Conservation (phyloP, 2,113 vertebrate genomes). For the Plectropomus leopardus region DNA sequence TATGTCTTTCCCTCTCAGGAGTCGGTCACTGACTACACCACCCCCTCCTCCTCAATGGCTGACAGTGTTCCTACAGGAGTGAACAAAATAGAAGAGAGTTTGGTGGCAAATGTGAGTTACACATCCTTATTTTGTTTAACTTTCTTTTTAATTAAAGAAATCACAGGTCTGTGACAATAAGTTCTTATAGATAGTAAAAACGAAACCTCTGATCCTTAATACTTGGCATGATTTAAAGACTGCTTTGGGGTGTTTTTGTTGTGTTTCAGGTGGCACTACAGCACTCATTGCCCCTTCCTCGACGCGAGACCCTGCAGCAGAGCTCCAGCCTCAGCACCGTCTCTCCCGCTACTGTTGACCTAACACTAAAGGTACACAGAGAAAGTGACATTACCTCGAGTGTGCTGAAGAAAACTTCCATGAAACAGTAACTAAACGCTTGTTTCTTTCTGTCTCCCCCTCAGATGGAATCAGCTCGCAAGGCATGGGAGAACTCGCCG, state of each 20-base stretch:
- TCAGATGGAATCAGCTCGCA: conserved; percentile 99
- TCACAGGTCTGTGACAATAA: fast-evolving
- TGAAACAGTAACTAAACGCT: neutral
- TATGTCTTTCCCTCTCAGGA: conserved; percentile 85
- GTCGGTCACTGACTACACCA: conserved; percentile 97
- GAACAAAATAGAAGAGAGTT: conserved; percentile 95
- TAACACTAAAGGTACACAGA: conserved; percentile 94
- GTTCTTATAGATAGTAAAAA: neutral
- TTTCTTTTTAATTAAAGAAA: neutral
- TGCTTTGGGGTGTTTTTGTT: neutral
- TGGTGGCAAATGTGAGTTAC: conserved; percentile 95
- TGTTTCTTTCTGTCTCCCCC: conserved; percentile 3
- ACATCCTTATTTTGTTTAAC: conserved; percentile 27
- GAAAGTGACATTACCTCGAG: neutral
- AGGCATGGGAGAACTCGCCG: conserved; percentile 99
- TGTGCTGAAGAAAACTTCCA: neutral
- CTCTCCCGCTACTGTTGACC: conserved; percentile 96
- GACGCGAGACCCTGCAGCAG: conserved; percentile 95
- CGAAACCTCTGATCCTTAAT: neutral
- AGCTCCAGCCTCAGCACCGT: conserved; percentile 95
- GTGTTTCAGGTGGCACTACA: conserved; percentile 92
- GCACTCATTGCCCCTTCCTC: conserved; percentile 93
- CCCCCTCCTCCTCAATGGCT: conserved; percentile 94
- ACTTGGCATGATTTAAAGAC: neutral
- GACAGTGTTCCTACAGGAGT: conserved; percentile 92